phyloP scores from a whole-genome alignment of 2,797 vertebrate genomes.

The Poeciliopsis turneri region DNA sequence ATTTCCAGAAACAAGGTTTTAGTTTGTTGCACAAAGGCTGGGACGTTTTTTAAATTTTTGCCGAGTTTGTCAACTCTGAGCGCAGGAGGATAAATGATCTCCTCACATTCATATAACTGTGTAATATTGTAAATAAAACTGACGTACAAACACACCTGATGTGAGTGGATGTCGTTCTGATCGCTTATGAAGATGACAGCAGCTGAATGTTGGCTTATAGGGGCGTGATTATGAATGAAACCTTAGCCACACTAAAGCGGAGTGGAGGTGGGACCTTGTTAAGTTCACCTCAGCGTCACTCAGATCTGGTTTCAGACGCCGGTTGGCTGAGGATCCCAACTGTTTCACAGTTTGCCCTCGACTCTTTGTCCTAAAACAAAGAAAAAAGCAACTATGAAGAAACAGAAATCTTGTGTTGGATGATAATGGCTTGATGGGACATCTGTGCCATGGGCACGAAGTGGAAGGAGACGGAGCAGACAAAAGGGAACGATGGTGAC shows the following conservation, averaged over 20 bases:
- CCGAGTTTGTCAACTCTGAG: conserved; percentile 61
- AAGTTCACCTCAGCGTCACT: conserved; percentile 21
- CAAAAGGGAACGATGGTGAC: conserved; percentile 57
- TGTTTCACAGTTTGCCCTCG: not conserved
- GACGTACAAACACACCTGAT: conserved; percentile 66
- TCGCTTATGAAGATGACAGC: not conserved
- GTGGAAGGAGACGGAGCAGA: conserved; percentile 60
- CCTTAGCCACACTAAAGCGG: conserved; percentile 45
- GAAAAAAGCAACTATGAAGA: conserved; percentile 28
- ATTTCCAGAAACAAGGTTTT: conserved; percentile 56
- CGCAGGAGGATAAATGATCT: conserved; percentile 54
- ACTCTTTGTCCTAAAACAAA: conserved; percentile 7
- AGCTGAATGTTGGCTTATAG: conserved; percentile 20
- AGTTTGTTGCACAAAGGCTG: conserved; percentile 75
- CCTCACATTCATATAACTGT: conserved; percentile 48
- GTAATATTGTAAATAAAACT: conserved; percentile 83
- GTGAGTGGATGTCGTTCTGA: conserved; percentile 11
- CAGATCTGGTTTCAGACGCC: conserved; percentile 74
- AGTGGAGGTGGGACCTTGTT: conserved; percentile 43
- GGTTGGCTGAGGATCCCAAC: conserved; percentile 39
- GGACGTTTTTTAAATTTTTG: conserved; percentile 67
- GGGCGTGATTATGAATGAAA: conserved; percentile 61
- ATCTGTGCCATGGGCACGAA: conserved; percentile 75
- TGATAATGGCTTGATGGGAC: conserved; percentile 54
- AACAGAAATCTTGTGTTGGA: conserved; percentile 17